phyloP scores from a whole-genome alignment of 2,797 vertebrate genomes.

The Pseudocheirus occidentalis region DNA sequence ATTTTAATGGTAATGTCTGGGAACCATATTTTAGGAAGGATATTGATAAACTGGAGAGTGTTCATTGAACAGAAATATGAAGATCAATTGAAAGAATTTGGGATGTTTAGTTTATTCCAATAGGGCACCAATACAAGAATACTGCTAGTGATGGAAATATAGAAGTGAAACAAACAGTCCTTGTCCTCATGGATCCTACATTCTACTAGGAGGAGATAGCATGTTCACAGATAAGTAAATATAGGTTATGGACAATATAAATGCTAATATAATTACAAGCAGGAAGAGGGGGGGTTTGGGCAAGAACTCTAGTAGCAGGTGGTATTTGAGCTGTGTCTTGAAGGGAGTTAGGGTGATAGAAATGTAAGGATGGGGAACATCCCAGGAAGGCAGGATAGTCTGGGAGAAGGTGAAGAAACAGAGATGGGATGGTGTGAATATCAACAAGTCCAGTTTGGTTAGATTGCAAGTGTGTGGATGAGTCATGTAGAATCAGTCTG shows the following conservation, averaged over 20 bases:
- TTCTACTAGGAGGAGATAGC: background rate
- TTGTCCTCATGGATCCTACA: background rate
- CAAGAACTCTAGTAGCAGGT: background rate
- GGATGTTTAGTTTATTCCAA: background rate
- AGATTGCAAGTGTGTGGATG: background rate
- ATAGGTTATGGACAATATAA: background rate
- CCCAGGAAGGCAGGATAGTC: background rate
- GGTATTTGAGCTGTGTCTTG: background rate
- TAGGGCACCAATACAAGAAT: background rate
- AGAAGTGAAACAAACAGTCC: background rate
- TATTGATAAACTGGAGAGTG: background rate
- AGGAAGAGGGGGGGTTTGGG: background rate
- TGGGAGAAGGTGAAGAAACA: background rate
- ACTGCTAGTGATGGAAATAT: background rate
- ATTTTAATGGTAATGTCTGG: background rate
- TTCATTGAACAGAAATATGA: background rate
- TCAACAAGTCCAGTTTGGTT: background rate
- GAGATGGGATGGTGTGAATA: background rate
- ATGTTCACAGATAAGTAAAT: background rate
- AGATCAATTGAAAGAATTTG: background rate
- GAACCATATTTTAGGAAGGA: background rate
- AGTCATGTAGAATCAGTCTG: background rate
- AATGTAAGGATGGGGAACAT: background rate
- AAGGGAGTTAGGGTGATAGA: background rate
- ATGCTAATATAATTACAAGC: background rate